A percentile compares a stretch with the other conserved stretches of the same genome.
phyloP scores from a whole-genome alignment of 2,888 invertebrate species.

The Flexamia atlantica region DNA sequence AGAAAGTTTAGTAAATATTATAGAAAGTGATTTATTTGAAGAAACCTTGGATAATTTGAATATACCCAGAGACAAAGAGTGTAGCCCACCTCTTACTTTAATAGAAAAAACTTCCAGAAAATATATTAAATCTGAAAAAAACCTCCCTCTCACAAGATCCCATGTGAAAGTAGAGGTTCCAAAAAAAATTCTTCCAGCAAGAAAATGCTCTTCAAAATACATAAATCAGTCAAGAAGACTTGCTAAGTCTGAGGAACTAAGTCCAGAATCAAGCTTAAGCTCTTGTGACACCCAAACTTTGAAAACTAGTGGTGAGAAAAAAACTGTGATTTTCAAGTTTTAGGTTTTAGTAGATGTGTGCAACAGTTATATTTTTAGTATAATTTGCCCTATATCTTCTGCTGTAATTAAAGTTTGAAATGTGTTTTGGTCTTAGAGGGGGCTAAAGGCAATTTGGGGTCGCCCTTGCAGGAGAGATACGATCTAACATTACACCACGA shows the following conservation, averaged over 20 bases:
- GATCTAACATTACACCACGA: no score
- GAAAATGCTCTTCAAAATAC: background rate
- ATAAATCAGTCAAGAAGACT: background rate
- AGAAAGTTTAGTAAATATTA: conserved; percentile 3
- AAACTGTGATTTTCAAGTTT: no score
- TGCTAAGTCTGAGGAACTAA: background rate
- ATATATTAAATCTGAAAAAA: background rate
- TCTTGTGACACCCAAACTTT: background rate
- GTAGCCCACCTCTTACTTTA: conserved; percentile 22
- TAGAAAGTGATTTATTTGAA: background rate
- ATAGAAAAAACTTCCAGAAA: background rate
- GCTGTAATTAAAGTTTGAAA: no score
- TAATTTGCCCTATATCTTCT: no score
- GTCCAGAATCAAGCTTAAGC: background rate
- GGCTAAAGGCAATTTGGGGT: no score
- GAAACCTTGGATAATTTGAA: background rate
- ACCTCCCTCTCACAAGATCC: background rate
- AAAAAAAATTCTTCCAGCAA: conserved; percentile 1
- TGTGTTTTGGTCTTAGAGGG: no score
- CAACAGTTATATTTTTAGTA: no score
- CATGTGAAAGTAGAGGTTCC: background rate
- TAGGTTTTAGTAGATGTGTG: no score
- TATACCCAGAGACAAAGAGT: background rate
- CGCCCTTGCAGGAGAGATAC: no score
- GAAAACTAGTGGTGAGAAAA: background rate